Evolutionary conservation across 2,888 invertebrate species (phyloP).

Genomic region (Cordilura impudica): DNA sequence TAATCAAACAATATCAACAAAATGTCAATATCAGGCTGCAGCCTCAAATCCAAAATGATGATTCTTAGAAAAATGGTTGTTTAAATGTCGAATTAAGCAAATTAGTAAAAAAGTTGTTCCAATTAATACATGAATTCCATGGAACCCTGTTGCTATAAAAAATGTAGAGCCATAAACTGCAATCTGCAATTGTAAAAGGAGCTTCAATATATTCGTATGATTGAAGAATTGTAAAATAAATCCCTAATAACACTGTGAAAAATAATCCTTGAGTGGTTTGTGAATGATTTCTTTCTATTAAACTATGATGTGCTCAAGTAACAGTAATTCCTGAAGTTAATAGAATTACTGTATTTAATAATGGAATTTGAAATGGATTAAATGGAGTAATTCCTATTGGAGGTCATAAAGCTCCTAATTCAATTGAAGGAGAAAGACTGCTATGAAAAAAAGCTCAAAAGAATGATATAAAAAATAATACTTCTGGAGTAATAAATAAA

Average conservation of each 20-base stretch:
- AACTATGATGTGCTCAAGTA: slow-evolving; percentile 82
- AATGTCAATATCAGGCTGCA: slow-evolving; percentile 84
- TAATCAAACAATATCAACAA: slow-evolving; percentile 83
- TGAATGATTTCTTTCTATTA: slow-evolving; percentile 79
- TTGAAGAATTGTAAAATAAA: slow-evolving; percentile 84
- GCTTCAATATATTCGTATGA: slow-evolving; percentile 84
- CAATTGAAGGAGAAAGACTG: slow-evolving; percentile 79
- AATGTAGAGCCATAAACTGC: slow-evolving; percentile 84
- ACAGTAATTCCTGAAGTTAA: slow-evolving; percentile 84
- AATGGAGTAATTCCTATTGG: slow-evolving; percentile 82
- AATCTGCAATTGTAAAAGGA: slow-evolving; percentile 80
- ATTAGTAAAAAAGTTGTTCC: slow-evolving; percentile 80
- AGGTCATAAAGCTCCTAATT: slow-evolving; percentile 83
- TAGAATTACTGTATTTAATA: slow-evolving; percentile 86
- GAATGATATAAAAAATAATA: slow-evolving; percentile 82
- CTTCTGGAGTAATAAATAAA: slow-evolving; percentile 85
- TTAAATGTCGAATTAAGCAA: slow-evolving; percentile 79
- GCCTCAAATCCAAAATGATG: slow-evolving; percentile 84
- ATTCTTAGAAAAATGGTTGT: slow-evolving; percentile 79
- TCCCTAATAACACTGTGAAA: slow-evolving; percentile 81
- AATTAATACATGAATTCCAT: slow-evolving; percentile 85
- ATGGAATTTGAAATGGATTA: slow-evolving; percentile 84
- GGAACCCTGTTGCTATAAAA: slow-evolving; percentile 87
- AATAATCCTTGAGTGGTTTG: slow-evolving; percentile 78
- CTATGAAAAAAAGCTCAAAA: slow-evolving; percentile 78